phyloP scores from a whole-genome alignment of 2,888 invertebrate species.

The Cataglyphis altisquamis region DNA sequence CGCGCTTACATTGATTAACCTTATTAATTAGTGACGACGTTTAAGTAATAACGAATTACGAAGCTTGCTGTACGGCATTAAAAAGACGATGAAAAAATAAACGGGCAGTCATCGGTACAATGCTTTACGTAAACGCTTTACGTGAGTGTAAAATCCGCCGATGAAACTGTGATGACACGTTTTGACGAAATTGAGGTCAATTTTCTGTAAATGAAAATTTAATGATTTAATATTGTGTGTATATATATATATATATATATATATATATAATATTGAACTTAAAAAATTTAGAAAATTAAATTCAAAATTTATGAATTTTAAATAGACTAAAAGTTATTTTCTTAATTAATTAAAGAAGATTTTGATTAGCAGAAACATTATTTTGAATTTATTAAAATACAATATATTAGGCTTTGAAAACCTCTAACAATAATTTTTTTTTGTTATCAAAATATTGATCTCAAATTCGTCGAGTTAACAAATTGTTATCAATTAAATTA shows the following conservation, averaged over 20 bases:
- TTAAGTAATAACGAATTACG: slow-evolving; percentile 50
- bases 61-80: slow-evolving; percentile 43
- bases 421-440: neutral
- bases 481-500: neutral
- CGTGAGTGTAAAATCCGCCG: neutral
- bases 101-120: slow-evolving; percentile 6
- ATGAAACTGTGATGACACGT: neutral
- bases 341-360: neutral
- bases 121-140: slow-evolving; percentile 27
- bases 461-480: neutral
- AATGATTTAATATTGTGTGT: slow-evolving; percentile 24
- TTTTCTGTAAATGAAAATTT: slow-evolving; percentile 6
- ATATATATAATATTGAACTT: slow-evolving; percentile 11
- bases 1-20: slow-evolving; percentile 55
- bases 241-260: neutral
- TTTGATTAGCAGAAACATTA: neutral
- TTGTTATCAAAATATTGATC: neutral
- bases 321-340: neutral
- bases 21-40: slow-evolving; percentile 56
- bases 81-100: slow-evolving; percentile 31
- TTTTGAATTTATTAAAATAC: neutral
- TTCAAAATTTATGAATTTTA: neutral
- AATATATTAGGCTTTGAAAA: neutral
- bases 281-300: neutral
- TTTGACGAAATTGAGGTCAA: slow-evolving; percentile 8